These are phyloP conservation scores for Gambusia holbrooki DNA, from an alignment of 2,113 vertebrate genomes.

Conservation along the genomic window DNA sequence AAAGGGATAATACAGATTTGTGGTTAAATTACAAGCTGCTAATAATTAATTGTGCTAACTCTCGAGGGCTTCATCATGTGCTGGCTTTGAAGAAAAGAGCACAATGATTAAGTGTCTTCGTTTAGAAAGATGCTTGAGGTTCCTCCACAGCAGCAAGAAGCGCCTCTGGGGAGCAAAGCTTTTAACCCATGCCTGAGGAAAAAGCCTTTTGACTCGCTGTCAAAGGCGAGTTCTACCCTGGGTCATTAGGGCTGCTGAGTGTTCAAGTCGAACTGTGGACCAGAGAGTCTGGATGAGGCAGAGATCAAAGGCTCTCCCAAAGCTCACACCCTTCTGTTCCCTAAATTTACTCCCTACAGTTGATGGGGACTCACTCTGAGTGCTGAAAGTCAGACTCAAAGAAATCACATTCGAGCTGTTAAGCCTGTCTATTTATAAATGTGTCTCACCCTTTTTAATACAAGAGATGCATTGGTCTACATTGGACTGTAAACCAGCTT, in stretches of 20 bases:
- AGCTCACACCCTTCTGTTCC: conserved; percentile 25
- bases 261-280: conserved; percentile 55
- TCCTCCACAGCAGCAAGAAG: conserved; percentile 39
- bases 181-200: conserved; percentile 42
- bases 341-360: conserved; percentile 22
- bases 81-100: conserved; percentile 35
- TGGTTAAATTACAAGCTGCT: conserved; percentile 4
- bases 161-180: conserved; percentile 12
- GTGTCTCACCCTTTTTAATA: not conserved
- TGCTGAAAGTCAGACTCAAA: not conserved
- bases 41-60: conserved; percentile 13
- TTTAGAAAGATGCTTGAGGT: conserved; percentile 18
- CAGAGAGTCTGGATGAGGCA: conserved; percentile 29
- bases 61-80: conserved; percentile 11
- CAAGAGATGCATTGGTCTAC: not conserved
- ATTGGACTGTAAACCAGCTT: not conserved
- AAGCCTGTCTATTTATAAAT: not conserved
- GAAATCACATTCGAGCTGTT: not conserved
- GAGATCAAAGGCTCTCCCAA: conserved; percentile 45
- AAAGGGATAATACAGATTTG: conserved; percentile 8
- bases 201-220: conserved; percentile 37
- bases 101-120: conserved; percentile 22
- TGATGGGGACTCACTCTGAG: conserved; percentile 18
- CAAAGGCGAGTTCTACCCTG: conserved; percentile 28
- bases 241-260: conserved; percentile 55